A percentile compares a stretch with the other conserved stretches of the same genome.
phyloP scores from a whole-genome alignment of 2,113 vertebrate species.

The Phrynosoma blainvillii region DNA sequence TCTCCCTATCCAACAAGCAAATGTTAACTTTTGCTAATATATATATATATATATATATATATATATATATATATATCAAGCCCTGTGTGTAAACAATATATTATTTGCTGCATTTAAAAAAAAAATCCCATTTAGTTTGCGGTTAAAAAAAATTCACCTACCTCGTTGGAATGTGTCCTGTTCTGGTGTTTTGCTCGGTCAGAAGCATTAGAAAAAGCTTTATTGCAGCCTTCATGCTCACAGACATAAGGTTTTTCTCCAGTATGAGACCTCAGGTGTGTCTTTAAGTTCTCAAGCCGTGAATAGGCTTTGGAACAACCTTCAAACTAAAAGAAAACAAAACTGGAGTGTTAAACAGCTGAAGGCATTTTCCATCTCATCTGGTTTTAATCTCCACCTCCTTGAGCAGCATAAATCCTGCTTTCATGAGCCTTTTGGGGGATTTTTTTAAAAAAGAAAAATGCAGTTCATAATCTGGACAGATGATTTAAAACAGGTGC shows the following conservation, averaged over 20 bases:
- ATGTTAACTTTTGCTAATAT: slow-evolving; percentile 46
- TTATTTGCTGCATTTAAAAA: slow-evolving; percentile 60
- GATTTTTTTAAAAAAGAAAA: slow-evolving; percentile 14
- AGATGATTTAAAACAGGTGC: slow-evolving; percentile 29
- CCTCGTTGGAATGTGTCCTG: slow-evolving; percentile 98
- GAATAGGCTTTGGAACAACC: slow-evolving; percentile 97
- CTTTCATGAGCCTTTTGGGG: slow-evolving; percentile 36
- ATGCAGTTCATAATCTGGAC: slow-evolving; percentile 55
- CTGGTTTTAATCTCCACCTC: slow-evolving; percentile 62
- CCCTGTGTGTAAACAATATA: slow-evolving; percentile 60
- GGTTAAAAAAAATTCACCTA: slow-evolving; percentile 63
- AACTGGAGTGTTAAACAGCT: slow-evolving; percentile 67
- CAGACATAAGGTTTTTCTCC: slow-evolving; percentile 98
- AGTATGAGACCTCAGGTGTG: slow-evolving; percentile 97
- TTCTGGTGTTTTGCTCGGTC: slow-evolving; percentile 99
- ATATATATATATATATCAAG: slow-evolving; percentile 33
- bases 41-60: slow-evolving; percentile 54
- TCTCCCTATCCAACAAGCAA: slow-evolving; percentile 63
- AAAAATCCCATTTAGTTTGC: neutral
- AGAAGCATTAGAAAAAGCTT: slow-evolving; percentile 98
- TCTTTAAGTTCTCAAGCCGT: slow-evolving; percentile 98
- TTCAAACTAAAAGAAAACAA: slow-evolving; percentile 87
- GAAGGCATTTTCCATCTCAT: slow-evolving; percentile 63
- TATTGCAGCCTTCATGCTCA: slow-evolving; percentile 98
- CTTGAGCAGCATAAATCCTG: slow-evolving; percentile 59